These are phyloP conservation scores for Mobula birostris DNA, from an alignment of 2,113 vertebrate species.

Conservation along the genomic window DNA sequence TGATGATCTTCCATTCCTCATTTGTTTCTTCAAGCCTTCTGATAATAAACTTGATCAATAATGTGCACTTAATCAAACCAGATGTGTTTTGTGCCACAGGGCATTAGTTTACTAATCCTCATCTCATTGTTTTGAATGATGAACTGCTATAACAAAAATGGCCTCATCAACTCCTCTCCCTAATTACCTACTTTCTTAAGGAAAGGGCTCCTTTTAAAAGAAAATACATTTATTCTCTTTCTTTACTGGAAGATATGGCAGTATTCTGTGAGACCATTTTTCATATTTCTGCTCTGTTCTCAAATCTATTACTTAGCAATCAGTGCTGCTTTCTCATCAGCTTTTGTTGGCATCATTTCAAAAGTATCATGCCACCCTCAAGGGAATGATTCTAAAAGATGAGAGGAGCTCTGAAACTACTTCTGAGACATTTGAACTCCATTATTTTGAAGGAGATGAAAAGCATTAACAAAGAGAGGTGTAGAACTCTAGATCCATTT, in stretches of 20 bases:
- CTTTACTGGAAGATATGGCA: neutral
- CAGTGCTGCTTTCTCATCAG: neutral
- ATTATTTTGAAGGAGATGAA: neutral
- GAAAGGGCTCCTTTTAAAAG: neutral
- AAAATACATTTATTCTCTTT: neutral
- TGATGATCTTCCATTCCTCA: neutral
- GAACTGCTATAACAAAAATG: neutral
- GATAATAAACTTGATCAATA: neutral
- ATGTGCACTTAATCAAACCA: neutral
- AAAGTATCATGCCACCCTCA: neutral
- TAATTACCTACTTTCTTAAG: neutral
- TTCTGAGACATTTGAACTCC: conserved; percentile 15
- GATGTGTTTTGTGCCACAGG: neutral
- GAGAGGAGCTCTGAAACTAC: neutral
- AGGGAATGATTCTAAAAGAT: neutral
- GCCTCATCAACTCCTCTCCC: neutral
- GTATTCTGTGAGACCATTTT: neutral
- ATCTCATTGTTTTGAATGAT: neutral
- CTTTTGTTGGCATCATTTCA: neutral
- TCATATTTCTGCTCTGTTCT: neutral
- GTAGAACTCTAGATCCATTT: neutral
- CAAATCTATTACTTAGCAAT: neutral
- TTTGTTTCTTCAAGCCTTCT: neutral
- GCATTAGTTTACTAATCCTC: neutral
- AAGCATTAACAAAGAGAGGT: neutral